Evolutionary conservation across 1,140 invertebrate species (phyloP), one percentile per base, ranked within the genome.

Genomic region (Aphaenogaster floridana): DNA sequence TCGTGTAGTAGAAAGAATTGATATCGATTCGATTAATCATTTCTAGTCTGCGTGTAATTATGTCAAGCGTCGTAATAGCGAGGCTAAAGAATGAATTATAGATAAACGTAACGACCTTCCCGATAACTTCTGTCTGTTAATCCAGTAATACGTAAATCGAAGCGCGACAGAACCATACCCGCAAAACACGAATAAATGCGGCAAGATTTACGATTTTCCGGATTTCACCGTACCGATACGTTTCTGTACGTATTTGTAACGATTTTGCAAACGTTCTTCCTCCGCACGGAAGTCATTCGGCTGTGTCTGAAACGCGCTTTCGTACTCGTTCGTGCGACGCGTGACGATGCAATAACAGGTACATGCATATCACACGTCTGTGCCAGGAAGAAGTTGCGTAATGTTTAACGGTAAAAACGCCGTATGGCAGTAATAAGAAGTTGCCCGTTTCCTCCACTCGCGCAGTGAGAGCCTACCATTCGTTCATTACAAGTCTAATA

Each of bases 341-440:
- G 11, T 83, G 50, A 59, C 69, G 69, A 21, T 84, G 54, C 68
- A 81, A 42, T 36, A 71, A 64, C n/a, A 79, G 21, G 21, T 48
- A 57, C 36, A 74, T 59, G 50, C n/a, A 68, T 68, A 79, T 68
- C 36, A 39, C 17, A 34, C n/a, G 28, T 45, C 52, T 61, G 74
- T 78, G 6, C 68, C 7, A 72, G 68, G 69, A 84, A 76, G 69
- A 63, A 61, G 69, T 84, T 84, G 80, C 80, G 80, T 74, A 84
- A 84, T 57, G n/a, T 57, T 8, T 84, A 74, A 74, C 80, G 69
- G 69, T 84, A 84, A 45, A 84, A 84, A 84, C 54, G 69, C 54
- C 28, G 48, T 74, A 74, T 74, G 68, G 52, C 42, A 59, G 42
- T 42, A 61, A 84, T 61, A 84, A 69, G 42, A n/a, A 74, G 36